Evolutionary conservation across 2,797 vertebrate genomes (phyloP).

Genomic region (Monodelphis domestica): DNA sequence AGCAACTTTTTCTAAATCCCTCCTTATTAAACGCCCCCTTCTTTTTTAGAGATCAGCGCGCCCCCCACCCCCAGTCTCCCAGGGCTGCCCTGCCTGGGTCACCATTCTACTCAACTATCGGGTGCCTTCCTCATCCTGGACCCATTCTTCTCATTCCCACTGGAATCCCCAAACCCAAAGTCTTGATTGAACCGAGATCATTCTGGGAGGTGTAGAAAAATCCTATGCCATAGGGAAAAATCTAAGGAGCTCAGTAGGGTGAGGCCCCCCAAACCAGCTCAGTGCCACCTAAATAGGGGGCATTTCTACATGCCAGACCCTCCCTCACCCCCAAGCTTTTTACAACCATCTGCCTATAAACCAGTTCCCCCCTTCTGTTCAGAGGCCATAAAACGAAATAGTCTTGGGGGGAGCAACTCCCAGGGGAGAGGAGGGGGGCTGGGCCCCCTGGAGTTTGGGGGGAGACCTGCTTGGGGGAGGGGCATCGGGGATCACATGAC

Average conservation of each 20-base stretch:
- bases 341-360: constrained; percentile 97
- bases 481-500: constrained; percentile 65
- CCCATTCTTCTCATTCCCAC: neutral
- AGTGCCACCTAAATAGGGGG: constrained; percentile 53
- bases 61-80: constrained; percentile 24
- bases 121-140: neutral
- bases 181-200: constrained; percentile 17
- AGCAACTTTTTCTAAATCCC: constrained; percentile 57
- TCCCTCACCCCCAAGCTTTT: constrained; percentile 87
- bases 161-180: neutral
- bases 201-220: neutral
- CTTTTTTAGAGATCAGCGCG: constrained; percentile 24
- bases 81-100: constrained; percentile 19
- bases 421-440: constrained; percentile 59
- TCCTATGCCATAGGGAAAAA: neutral
- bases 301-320: constrained; percentile 54
- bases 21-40: neutral
- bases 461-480: constrained; percentile 48
- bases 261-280: constrained; percentile 56
- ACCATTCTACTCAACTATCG: neutral
- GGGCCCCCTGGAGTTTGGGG: constrained; percentile 51
- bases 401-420: constrained; percentile 29
- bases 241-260: neutral
- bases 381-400: constrained; percentile 92
- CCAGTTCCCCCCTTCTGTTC: constrained; percentile 93